A percentile compares a stretch with the other conserved stretches of the same genome.
Evolutionary conservation across 2,797 vertebrate species (phyloP).

Genomic region (Gallinago stenura): DNA sequence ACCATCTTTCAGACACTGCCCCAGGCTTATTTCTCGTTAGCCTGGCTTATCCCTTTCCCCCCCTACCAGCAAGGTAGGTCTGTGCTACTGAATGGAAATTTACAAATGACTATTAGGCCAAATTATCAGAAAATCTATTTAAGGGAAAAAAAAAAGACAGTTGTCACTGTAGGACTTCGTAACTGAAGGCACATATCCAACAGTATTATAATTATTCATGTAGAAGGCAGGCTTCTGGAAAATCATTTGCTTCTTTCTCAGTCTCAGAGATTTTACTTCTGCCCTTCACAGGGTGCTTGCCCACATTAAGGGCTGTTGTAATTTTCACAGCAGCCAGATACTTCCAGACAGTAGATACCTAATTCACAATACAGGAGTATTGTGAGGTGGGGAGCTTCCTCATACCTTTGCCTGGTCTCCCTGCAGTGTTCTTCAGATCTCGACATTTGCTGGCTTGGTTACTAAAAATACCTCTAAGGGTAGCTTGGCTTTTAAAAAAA

Average conservation of each 20-base stretch:
- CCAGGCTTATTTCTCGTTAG: background rate
- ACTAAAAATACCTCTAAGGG: background rate
- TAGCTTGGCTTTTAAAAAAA: background rate
- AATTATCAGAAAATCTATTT: background rate
- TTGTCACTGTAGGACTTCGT: background rate
- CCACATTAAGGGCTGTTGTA: accelerated
- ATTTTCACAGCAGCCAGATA: background rate
- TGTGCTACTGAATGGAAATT: background rate
- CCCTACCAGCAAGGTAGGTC: background rate
- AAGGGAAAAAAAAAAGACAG: background rate
- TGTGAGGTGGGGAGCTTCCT: background rate
- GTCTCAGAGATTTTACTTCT: background rate
- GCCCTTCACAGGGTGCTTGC: accelerated
- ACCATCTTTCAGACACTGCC: background rate
- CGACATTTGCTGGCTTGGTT: background rate
- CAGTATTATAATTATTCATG: background rate
- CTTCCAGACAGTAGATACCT: background rate
- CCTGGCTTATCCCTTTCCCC: background rate
- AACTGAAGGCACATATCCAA: background rate
- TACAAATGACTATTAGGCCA: background rate
- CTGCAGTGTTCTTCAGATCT: background rate
- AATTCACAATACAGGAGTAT: background rate
- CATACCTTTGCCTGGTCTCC: background rate
- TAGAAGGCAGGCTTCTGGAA: background rate
- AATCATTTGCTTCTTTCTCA: background rate